A percentile compares a stretch with the other conserved stretches of the same genome.
Conservation (phyloP, 37 sponge, comb jelly and placozoan species). For the Petrosia ficiformis region DNA sequence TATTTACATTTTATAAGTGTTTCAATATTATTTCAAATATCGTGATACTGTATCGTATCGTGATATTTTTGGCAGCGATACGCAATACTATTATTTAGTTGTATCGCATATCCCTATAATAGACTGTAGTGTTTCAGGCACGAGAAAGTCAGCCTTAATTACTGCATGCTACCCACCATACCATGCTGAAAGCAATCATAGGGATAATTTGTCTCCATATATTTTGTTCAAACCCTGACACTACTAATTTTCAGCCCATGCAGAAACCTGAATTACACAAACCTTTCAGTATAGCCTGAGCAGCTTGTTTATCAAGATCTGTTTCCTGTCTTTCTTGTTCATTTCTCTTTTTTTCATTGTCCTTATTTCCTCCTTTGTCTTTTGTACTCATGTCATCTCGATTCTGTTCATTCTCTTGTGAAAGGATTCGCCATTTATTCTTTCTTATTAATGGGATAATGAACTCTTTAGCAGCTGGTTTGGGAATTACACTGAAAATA, state of each 20-base stretch:
- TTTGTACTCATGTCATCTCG: background rate
- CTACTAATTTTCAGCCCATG: background rate
- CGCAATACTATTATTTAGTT: too few species aligned
- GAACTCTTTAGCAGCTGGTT: constrained; percentile 45
- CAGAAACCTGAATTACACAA: background rate
- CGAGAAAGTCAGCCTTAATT: too few species aligned
- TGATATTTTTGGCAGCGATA: too few species aligned
- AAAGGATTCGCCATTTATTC: constrained; percentile 36
- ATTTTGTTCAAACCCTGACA: background rate
- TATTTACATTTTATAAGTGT: too few species aligned
- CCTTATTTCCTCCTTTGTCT: background rate
- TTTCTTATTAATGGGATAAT: constrained; percentile 48
- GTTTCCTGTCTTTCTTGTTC: constrained; percentile 18
- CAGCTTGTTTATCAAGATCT: constrained; percentile 60
- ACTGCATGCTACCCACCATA: too few species aligned
- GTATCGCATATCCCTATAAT: too few species aligned
- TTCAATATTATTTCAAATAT: too few species aligned
- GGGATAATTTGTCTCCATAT: too few species aligned
- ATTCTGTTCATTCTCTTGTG: background rate
- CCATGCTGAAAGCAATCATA: too few species aligned
- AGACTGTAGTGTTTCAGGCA: too few species aligned
- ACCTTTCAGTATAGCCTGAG: constrained; percentile 70
- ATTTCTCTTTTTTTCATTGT: background rate
- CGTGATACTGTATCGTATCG: too few species aligned
- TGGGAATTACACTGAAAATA: constrained; percentile 28